Evolutionary conservation across 2,888 invertebrate genomes (phyloP).

Genomic region (Hemaris fuciformis): DNA sequence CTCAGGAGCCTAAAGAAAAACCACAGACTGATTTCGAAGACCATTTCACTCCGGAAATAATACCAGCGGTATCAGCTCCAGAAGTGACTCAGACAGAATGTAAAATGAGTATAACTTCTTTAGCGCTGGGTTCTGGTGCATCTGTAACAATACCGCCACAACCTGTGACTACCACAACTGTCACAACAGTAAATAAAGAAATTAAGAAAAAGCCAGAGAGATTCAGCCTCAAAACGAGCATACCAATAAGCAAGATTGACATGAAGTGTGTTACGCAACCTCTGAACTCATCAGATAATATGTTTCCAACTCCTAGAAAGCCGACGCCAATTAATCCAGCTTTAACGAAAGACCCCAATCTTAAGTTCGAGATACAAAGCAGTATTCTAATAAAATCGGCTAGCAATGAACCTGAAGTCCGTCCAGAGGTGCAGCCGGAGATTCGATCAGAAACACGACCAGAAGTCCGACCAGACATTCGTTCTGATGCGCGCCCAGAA

Average conservation of each 20-base stretch:
- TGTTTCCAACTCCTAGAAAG: constrained; percentile 27
- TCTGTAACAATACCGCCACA: constrained; percentile 47
- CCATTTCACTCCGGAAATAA: constrained; percentile 61
- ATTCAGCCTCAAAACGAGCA: constrained; percentile 74
- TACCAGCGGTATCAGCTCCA: constrained; percentile 41
- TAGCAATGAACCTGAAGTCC: constrained; percentile 44
- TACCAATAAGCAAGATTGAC: constrained; percentile 75
- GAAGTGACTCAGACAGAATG: constrained; percentile 48
- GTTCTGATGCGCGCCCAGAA: neutral
- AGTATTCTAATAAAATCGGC: constrained; percentile 69
- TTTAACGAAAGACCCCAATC: constrained; percentile 27
- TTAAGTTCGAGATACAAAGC: constrained; percentile 70
- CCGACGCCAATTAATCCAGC: constrained; percentile 41
- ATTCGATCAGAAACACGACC: constrained; percentile 21
- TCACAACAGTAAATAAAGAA: constrained; percentile 33
- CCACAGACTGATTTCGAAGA: constrained; percentile 66
- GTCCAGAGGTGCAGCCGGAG: neutral
- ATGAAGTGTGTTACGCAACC: constrained; percentile 62
- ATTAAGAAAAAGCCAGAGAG: constrained; percentile 64
- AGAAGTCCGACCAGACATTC: constrained; percentile 3
- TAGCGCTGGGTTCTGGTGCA: constrained; percentile 59
- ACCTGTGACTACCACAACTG: neutral
- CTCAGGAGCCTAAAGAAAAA: constrained; percentile 32
- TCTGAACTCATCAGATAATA: constrained; percentile 18
- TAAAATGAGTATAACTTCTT: constrained; percentile 59